Percentiles rank a stretch among this genome's conserved stretches.
Evolutionary conservation across 2,113 vertebrate genomes (phyloP).

Genomic region (Trichechus manatus): DNA sequence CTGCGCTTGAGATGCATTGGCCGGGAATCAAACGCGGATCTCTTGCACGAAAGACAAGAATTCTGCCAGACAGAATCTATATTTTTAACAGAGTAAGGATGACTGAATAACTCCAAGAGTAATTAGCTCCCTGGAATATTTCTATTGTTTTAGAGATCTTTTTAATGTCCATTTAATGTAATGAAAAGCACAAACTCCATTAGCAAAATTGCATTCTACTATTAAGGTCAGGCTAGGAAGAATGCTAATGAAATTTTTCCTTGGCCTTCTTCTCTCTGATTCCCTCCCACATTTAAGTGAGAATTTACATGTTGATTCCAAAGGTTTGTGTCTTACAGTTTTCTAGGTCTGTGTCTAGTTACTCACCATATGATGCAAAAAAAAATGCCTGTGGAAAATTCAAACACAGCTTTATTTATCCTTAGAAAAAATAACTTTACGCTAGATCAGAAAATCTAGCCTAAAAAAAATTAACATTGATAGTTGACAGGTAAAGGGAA

Average conservation of each 20-base stretch:
- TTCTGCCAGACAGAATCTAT: not conserved
- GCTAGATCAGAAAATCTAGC: not conserved
- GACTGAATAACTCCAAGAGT: constrained; percentile 17
- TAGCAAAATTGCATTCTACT: constrained; percentile 76
- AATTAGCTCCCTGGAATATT: constrained; percentile 67
- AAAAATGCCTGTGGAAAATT: not conserved
- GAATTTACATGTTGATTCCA: not conserved
- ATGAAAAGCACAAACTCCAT: constrained; percentile 77
- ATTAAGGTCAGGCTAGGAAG: constrained; percentile 50
- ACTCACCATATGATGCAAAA: too few relatives aligned
- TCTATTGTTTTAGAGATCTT: constrained; percentile 73
- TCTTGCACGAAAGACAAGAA: not conserved
- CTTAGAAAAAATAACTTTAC: not conserved
- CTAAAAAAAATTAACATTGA: not conserved
- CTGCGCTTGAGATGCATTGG: not conserved
- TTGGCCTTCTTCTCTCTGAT: not conserved
- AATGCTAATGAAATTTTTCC: constrained; percentile 38
- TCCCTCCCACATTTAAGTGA: not conserved
- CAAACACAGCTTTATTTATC: not conserved
- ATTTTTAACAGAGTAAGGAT: not conserved
- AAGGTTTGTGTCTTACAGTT: not conserved
- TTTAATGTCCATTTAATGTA: constrained; percentile 69
- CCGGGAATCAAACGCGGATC: not conserved
- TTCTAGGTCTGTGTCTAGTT: not conserved
- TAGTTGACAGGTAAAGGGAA: constrained; percentile 31